Evolutionary conservation across 2,888 invertebrate species (phyloP).

Genomic region (Drosophila siamana): DNA sequence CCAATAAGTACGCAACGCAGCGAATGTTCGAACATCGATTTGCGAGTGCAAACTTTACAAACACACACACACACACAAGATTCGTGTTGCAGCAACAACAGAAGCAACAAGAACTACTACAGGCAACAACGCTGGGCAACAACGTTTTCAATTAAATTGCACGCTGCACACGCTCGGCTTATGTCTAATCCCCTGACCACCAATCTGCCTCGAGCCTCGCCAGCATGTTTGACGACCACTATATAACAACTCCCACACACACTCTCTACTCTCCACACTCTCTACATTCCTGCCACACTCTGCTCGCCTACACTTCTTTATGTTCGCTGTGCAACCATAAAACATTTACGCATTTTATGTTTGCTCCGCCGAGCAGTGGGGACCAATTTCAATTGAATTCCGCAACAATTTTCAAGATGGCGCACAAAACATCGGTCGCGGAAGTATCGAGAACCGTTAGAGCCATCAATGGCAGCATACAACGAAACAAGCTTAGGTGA

Average conservation of each 20-base stretch:
- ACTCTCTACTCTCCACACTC: too few species aligned
- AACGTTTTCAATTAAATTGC: slow-evolving; percentile 69
- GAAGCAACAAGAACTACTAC: neutral
- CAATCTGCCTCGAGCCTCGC: slow-evolving; percentile 31
- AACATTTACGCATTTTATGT: slow-evolving; percentile 51
- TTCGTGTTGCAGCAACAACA: slow-evolving; percentile 7
- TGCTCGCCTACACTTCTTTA: slow-evolving; percentile 7
- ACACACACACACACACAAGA: slow-evolving; percentile 21
- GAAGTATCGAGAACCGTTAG: slow-evolving; percentile 1
- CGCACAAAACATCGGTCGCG: slow-evolving; percentile 20
- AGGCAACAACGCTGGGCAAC: slow-evolving; percentile 21
- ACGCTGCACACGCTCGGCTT: slow-evolving; percentile 49
- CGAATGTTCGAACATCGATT: slow-evolving; percentile 43
- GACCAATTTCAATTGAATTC: slow-evolving; percentile 44
- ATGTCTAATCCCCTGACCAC: slow-evolving; percentile 58
- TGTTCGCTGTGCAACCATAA: slow-evolving; percentile 32
- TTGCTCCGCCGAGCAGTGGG: slow-evolving; percentile 14
- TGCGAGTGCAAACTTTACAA: neutral
- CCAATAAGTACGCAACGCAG: slow-evolving; percentile 13
- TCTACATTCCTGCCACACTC: neutral
- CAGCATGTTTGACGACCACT: slow-evolving; percentile 44
- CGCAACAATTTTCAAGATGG: slow-evolving; percentile 12
- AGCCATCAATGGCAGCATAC: too few species aligned
- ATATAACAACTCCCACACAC: neutral
- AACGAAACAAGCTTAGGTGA: too few species aligned